Evolutionary conservation across 1,140 invertebrate genomes (phyloP), one percentile per base, ranked within the genome.

Genomic region (Drosophila pseudoobscura): DNA sequence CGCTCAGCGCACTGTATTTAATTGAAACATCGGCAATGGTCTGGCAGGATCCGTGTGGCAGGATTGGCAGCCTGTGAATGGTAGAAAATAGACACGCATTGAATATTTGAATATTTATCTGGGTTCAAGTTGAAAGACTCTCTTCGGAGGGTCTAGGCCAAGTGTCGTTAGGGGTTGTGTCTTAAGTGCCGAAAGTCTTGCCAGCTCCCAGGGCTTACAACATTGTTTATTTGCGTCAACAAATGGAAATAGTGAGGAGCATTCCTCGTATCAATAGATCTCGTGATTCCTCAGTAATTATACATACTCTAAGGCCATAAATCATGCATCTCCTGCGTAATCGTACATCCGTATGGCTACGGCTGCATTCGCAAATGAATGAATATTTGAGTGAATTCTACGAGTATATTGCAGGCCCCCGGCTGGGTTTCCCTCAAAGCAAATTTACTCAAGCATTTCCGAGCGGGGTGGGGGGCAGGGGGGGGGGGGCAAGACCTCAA

Each of bases 21-120:
- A 82, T 87, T 87, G 78, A 85, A 85, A 70, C 65, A 82, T 87
- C 78, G 71, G 71, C 75, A 72, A 58, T 72, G 72, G 49, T 65
- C 44, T 44, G 15, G 15, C 15, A 15, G 15, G 15, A 15, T 15
- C 29, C 35, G 17, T 39, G 35, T 39, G 35, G 11, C 15, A 47
- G 55, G 26, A 22, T 13, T 20, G 20, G 20, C 20, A 20, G 20
- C 46, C 66, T 70, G 54, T 13, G 50, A 70, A 43, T 20, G 31
- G 1, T 44, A 43, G 24, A 56, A 41, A 35, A 56, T 15, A 26
- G 22, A 22, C 11, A 22, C 20, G 45, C 29, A 52, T 65, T 53
- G 22, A 53, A 53, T 66, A 66, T 65, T 65, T 53, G 22, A 53
- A 53, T 66, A 66, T 65, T 65, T 65, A 53, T 66, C 20, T 26